Evolutionary conservation across 2,113 vertebrate species (phyloP), one percentile per base, ranked within the genome.

Genomic region (Pseudorhombus dupliciocellatus): DNA sequence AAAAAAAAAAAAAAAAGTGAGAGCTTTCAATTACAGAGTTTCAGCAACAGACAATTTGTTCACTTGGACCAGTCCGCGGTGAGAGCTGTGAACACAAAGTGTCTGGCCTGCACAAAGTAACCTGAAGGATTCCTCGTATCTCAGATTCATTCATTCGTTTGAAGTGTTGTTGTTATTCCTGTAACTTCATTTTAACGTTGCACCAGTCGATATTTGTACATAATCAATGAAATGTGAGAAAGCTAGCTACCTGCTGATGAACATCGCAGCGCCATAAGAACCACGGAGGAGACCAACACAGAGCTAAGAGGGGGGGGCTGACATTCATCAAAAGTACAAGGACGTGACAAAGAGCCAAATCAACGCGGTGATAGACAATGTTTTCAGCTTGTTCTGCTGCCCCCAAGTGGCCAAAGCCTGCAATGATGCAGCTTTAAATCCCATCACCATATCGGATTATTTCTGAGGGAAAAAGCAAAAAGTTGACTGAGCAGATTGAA

Each of bases 21-120:
- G 34, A 79, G 60, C 60, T 15, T 70, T 73, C 42, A 77, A 62
- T 52, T 69, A 75, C 58, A 55, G 59, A 70, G 44, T 75, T 81
- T 73, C 75, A 80, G 25, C 75, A 66, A 80, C 60, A 46, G 55
- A 40, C 52, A 70, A 62, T 46, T 28, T 46, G 60, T 72, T 63
- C 54, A 61, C 51, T 64, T 21, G 60, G 70, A 53, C 61, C 50
- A 59, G 55, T 67, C 56, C 7, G 52, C 31, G 9, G 48, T 42
- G 60, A 68, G 61, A 26, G 50, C 60, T 42, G 57, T 22, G 52
- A 64, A 59, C 18, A 34, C 26, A 66, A 37, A 37, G 24, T 18
- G 28, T 70, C 68, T 69, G 55, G 61, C 31, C 56, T 70, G 72
- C 26, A 73, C 37, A 54, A 68, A 64, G 14, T 28, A 30, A 56